phyloP scores from a whole-genome alignment of 2,797 vertebrate species.

The Danio choprae region DNA sequence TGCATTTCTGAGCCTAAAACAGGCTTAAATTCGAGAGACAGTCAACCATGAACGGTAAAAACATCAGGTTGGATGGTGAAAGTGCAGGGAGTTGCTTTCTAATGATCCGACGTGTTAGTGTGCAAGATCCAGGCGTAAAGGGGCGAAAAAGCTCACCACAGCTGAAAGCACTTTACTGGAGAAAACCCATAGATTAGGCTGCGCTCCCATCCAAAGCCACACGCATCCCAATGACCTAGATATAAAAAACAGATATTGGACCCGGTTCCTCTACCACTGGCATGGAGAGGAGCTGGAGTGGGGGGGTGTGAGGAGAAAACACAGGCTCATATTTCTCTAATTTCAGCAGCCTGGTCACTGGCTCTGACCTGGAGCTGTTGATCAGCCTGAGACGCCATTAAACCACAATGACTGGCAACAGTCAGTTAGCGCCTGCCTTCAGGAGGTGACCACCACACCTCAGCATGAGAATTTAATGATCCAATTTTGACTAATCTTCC shows the following conservation, averaged over 20 bases:
- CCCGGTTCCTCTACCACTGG: slow-evolving; percentile 8
- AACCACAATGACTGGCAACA: slow-evolving; percentile 49
- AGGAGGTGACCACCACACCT: slow-evolving; percentile 30
- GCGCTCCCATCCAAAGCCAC: slow-evolving; percentile 43
- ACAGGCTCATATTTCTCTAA: slow-evolving; percentile 49
- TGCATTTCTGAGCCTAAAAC: slow-evolving; percentile 43
- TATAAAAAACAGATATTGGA: slow-evolving; percentile 53
- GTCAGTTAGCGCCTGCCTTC: slow-evolving; percentile 41
- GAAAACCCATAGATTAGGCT: slow-evolving; percentile 55
- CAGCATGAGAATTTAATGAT: slow-evolving; percentile 33
- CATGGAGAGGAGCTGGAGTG: slow-evolving; percentile 19
- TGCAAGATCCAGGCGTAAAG: slow-evolving; percentile 34
- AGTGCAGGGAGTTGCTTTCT: slow-evolving; percentile 17
- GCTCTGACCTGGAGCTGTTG: slow-evolving; percentile 51
- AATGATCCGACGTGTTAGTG: slow-evolving; percentile 21
- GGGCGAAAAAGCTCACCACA: slow-evolving; percentile 47
- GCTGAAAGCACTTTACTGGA: slow-evolving; percentile 52
- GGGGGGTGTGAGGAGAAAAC: slow-evolving; percentile 24
- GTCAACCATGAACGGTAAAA: slow-evolving; percentile 24
- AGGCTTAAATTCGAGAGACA: slow-evolving; percentile 38
- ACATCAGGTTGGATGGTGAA: slow-evolving; percentile 16
- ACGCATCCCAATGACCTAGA: slow-evolving; percentile 60
- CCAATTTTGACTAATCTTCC: slow-evolving; percentile 34
- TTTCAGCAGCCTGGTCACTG: slow-evolving; percentile 55
- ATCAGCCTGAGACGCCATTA: slow-evolving; percentile 41